Base-by-base conservation (phyloP, 35 echinoderm and acorn worm species). In the Patiria miniata region DNA sequence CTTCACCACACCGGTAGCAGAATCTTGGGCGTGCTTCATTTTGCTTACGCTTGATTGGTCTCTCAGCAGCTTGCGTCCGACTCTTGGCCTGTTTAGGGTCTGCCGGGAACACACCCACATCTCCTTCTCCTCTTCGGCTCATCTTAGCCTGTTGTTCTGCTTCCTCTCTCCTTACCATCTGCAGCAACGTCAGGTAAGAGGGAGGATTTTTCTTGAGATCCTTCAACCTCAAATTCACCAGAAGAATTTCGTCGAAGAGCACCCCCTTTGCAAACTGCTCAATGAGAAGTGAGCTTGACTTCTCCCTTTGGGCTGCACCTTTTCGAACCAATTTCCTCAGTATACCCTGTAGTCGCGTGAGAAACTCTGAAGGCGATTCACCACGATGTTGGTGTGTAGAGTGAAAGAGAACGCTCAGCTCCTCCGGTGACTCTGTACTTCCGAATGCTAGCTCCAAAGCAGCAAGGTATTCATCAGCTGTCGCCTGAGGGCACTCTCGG, bases 1-100 rank as follows among this genome's bases (percentile, higher is more conserved):
- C 78, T 37, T 85, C 51, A 9, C 87, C 92, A 57, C 92, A 94
- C 12, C 51, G 68, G 42, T 86, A 94, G 37, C 92, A 94, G 78
- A 94, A 89, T 22, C 44, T 54, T 16, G 86, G 87, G 10, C 73
- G 76, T 47, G 33, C 77, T 32, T 37, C 77, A 37, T 37, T 59
- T 37, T 52, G 39, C 3, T 18, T 47, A 47, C 42, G 42, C 42
- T 47, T 47, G 42, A 47, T 12, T 47, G 42, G 42, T 47, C 12
- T 47, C 42, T 47, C 12, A 12, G 42, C 42, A 47, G 42, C 42
- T 33, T 47, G 7, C 33, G 21, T 17, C 10, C 39, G 22, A 39
- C 17, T 55, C 51, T 39, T 16, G 50, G 51, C 21, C 21, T 44
- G n/a, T 3, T 83, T 39, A 51, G 36, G 51, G 28, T 83, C 5